phyloP scores from a whole-genome alignment of 2,113 vertebrate genomes.

The Platycercus adscitus region DNA sequence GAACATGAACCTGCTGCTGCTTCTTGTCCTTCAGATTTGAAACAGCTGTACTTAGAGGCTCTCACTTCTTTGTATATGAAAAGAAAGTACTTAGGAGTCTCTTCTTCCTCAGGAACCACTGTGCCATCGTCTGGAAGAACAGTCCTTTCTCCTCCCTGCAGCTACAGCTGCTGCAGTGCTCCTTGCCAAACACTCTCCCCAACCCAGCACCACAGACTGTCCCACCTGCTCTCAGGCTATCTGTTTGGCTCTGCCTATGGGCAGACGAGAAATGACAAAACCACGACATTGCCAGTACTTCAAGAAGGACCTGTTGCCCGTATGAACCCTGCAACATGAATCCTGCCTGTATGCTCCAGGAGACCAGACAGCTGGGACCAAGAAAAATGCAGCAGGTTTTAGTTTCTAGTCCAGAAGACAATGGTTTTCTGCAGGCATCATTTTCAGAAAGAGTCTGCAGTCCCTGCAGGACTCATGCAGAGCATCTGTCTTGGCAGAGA shows the following conservation, averaged over 20 bases:
- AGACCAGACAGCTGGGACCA: not conserved
- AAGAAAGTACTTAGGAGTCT: not conserved
- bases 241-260: not conserved
- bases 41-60: not conserved
- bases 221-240: not conserved
- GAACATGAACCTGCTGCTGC: not conserved
- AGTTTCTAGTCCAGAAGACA: not conserved
- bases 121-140: not conserved
- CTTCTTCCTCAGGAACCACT: not conserved
- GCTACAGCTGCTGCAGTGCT: not conserved
- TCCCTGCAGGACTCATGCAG: not conserved
- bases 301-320: not conserved
- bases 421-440: not conserved
- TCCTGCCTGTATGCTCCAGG: not conserved
- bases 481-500: not conserved
- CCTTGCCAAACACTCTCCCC: not conserved
- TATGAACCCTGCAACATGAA: not conserved
- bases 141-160: not conserved
- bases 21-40: not conserved
- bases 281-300: no score
- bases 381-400: not conserved
- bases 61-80: not conserved
- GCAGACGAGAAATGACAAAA: not conserved
- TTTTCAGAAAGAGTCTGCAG: not conserved
- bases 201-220: not conserved